Evolutionary conservation across 2,797 vertebrate genomes (phyloP), one percentile per base, ranked within the genome.

Genomic region (Acanthiza pusilla): DNA sequence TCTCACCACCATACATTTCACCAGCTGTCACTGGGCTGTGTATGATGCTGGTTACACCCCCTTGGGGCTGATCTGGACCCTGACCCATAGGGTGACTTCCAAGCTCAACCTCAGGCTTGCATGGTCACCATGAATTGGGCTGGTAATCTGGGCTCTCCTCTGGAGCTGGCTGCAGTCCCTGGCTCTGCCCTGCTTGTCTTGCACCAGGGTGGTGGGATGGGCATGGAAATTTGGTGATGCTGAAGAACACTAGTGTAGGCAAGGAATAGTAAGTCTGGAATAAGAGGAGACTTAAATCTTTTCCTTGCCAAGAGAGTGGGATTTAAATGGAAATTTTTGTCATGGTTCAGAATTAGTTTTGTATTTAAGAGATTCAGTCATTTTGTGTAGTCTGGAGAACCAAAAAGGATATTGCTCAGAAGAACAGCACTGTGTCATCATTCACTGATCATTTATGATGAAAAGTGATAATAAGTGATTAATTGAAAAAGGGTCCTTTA

Each of bases 151-250:
- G 40, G 16, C 16, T 62, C 54, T 77, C 1, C 1, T 8, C 8
- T 66, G 42, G 66, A 55, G 61, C 42, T 55, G 38, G 21, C 36
- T 78, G 32, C 54, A 73, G 60, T 19, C 29, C 54, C 25, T 27
- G 32, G 16, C 7, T 32, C 48, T 67, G 13, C 15, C 25, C 54
- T 51, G 21, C 54, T 40, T 67, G 61, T 29, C 53, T 20, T 4
- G 1, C 5, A 4, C 54, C n/a, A 27, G 65, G 20, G 42, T 3
- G 3, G 36, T 78, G 38, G 38, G 29, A 73, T 1, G 2, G 53
- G 34, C 29, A n/a, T 23, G 18, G 66, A 43, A 61, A 55, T 66
- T 9, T 43, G 53, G 45, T 65, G 34, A 48, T 60, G 25, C 51
- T 70, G 68, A 68, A 67, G 68, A 80, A 38, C 29, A 23, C 1